These are phyloP conservation scores for Centropyge bicolor DNA, from an alignment of 2,797 vertebrate genomes.

Conservation along the genomic window DNA sequence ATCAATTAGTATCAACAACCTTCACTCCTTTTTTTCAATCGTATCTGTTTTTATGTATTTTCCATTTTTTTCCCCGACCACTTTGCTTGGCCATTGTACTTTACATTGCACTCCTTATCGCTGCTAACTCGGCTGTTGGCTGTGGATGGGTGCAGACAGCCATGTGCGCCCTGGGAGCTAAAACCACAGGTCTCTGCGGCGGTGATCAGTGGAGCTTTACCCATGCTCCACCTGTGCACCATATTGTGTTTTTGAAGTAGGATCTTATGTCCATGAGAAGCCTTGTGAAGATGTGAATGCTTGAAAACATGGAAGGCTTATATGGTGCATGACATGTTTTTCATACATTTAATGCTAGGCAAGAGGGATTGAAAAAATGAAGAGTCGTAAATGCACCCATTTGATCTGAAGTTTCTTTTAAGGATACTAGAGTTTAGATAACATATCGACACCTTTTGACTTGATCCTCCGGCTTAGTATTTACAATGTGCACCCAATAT, in stretches of 20 bases:
- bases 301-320: slow-evolving; percentile 8
- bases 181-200: not conserved
- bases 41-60: slow-evolving; percentile 37
- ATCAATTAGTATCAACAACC: slow-evolving; percentile 57
- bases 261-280: slow-evolving; percentile 7
- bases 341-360: not conserved
- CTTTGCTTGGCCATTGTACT: slow-evolving; percentile 16
- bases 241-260: not conserved
- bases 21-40: slow-evolving; percentile 16
- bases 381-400: not conserved
- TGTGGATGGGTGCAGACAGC: not conserved
- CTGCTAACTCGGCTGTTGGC: not conserved
- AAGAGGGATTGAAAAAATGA: not conserved
- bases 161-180: not conserved
- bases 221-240: not conserved
- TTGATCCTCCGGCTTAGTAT: not conserved
- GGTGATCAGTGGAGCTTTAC: not conserved
- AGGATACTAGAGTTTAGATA: not conserved
- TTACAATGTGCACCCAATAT: not conserved
- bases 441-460: not conserved
- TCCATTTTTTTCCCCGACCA: slow-evolving; percentile 4
- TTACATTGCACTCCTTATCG: not conserved
- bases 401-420: not conserved
- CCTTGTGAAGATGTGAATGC: not conserved
- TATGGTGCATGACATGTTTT: not conserved